Evolutionary conservation across 2,113 vertebrate species (phyloP), one percentile per base, ranked within the genome.

Genomic region (Nothocercus nigrocapillus): DNA sequence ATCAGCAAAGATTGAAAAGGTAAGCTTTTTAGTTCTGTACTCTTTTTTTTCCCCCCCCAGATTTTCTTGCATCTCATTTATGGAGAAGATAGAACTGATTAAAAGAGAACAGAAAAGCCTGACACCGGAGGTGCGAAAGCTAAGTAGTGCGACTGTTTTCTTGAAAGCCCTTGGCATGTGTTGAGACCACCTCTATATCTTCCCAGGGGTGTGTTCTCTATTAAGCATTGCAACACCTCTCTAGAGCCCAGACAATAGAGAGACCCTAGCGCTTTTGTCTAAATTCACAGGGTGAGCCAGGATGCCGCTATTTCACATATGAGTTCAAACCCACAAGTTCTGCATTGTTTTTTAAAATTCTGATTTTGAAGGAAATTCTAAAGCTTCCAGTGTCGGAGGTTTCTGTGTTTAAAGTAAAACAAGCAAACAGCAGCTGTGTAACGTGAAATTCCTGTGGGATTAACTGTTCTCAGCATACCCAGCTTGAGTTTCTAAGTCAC

Each of bases 391-490:
- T 51, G 22, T 11, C 25, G 51, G 25, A 20, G 5, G 44, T 2
- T 15, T 77, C 8, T 1, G 0, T 53, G 5, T 61, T 47, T 58
- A 42, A 80, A 90, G 32, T 3, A 58, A 78, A 69, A 25, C 11
- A 69, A 77, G n/a, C 5, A 77, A 66, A 58, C 2, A 40, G 0
- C 3, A 40, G 0, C 5, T 49, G 1, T 42, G 13, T 78, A 11
- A 85, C 68, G 19, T 22, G 14, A 66, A 15, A 47, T 61, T 75
- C 16, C 45, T 47, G 9, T 7, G 38, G 25, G 5, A n/a, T 54
- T 5, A 20, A n/a, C 22, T 18, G 2, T 13, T 84, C 16, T 5
- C 19, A 34, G 5, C 28, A 78, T 2, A 45, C 0, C 2, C 9
- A 67, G 5, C 4, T 14, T 38, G 28, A 49, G 3, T 12, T 84